A percentile compares a stretch with the other conserved stretches of the same genome.
Conservation (phyloP, 2,797 vertebrate species). For the Myotis vivesi region DNA sequence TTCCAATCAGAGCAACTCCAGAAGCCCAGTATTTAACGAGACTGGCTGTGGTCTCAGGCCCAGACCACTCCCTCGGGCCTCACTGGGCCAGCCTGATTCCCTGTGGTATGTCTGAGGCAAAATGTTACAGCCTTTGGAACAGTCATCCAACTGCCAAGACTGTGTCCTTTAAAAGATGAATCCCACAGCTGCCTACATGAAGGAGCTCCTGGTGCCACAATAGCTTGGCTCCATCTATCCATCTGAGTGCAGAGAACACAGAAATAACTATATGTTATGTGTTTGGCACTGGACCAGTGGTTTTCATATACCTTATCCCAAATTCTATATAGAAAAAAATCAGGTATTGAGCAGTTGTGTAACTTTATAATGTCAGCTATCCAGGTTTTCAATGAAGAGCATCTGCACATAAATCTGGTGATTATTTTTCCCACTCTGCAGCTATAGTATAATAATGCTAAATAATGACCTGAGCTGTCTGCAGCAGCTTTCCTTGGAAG, state of each 20-base stretch:
- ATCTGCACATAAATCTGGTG: slow-evolving; percentile 26
- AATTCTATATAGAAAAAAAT: neutral
- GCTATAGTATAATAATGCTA: neutral
- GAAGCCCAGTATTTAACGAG: neutral
- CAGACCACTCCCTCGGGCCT: neutral
- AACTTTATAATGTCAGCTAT: slow-evolving; percentile 14
- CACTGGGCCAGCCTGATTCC: neutral
- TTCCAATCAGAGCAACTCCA: neutral
- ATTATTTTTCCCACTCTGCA: neutral
- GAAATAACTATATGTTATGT: neutral
- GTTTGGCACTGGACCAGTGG: neutral
- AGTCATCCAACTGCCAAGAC: neutral
- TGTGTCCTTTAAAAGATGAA: neutral
- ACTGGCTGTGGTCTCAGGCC: neutral
- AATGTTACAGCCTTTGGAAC: neutral
- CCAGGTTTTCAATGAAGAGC: slow-evolving; percentile 18
- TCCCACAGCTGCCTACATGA: neutral
- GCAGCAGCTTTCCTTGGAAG: slow-evolving; percentile 22
- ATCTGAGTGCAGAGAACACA: neutral
- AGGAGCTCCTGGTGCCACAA: neutral
- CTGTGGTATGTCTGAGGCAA: neutral
- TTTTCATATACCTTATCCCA: neutral
- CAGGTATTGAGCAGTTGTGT: neutral
- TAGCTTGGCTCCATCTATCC: neutral
- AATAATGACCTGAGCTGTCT: slow-evolving; percentile 25